Percentiles rank a stretch among this genome's conserved stretches.
These are phyloP conservation scores for Halictus quadricinctus DNA, from an alignment of 2,888 invertebrate genomes.

Conservation along the genomic window DNA sequence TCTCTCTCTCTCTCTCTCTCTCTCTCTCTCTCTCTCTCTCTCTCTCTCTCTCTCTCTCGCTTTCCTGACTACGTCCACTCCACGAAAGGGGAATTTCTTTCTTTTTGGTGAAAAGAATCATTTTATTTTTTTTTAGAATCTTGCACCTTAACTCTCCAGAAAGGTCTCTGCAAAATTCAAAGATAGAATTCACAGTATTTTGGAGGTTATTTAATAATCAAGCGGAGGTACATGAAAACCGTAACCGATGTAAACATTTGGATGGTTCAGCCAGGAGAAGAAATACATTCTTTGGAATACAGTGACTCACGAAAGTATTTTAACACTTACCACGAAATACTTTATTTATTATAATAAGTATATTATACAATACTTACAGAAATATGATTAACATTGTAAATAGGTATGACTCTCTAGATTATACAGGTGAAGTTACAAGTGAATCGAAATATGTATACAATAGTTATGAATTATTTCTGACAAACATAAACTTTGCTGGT, in stretches of 20 bases:
- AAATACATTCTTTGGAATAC: not conserved
- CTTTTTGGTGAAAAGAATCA: not conserved
- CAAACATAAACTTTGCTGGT: too few species aligned
- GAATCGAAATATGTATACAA: too few species aligned
- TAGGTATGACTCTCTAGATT: too few species aligned
- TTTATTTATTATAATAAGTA: too few species aligned
- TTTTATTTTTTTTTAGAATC: not conserved
- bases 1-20: not conserved
- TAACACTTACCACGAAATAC: too few species aligned
- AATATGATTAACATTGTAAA: too few species aligned
- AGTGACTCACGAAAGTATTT: too few species aligned
- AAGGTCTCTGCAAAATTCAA: not conserved
- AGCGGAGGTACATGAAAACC: not conserved
- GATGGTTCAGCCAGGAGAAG: not conserved
- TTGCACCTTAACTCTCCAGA: not conserved
- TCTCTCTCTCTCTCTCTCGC: not conserved
- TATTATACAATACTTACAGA: too few species aligned
- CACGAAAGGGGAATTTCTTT: not conserved
- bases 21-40: not conserved
- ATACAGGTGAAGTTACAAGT: too few species aligned
- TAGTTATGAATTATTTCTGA: too few species aligned
- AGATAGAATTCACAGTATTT: not conserved
- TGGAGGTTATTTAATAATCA: not conserved
- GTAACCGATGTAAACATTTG: not conserved
- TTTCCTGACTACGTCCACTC: not conserved